Base-by-base conservation (phyloP, 2,113 vertebrate genomes). In the Burhinus oedicnemus region DNA sequence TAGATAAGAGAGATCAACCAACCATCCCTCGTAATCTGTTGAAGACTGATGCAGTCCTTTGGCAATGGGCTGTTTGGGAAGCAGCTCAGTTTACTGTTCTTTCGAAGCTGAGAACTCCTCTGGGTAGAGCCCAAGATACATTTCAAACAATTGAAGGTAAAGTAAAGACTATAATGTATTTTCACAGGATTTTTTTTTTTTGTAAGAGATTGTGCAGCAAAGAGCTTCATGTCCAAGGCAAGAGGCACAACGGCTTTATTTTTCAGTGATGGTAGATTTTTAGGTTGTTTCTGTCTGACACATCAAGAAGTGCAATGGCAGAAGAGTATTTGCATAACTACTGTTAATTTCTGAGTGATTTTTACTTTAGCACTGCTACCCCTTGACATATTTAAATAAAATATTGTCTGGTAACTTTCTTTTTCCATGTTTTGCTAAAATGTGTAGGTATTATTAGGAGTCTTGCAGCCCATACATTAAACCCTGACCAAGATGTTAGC, bases 11-110 rank as follows among this genome's bases (percentile, higher is more conserved):
- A 25, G 99, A 99, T 34, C 98, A 96, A 34, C 98, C 89, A 83
- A 94, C 98, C 32, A 98, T 99, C 95, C 98, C 99, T 14, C 98
- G 98, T 20, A 98, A 98, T 25, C 98, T 99, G 51, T 69, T 99
- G 74, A 99, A 99, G 98, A 99, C 99, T 0, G 99, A 99, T 95
- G 99, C 99, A 12, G 99, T 99, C 62, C 98, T 99, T 30, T 99
- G 99, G 99, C 99, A 99, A n/a, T 99, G 99, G 99, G 99, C 99
- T 19, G 98, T 99, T 38, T 99, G 99, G 99, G 99, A 99, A 97
- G 99, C 99, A 8, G 99, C 99, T 18, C 99, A 99, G 97, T 99
- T 99, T 95, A 99, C 99, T 6, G 99, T 99, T 15, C 98, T 99
- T 76, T 99, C 99, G 3, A 99, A 99, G 96, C 96, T 99, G 32